Evolutionary conservation across 2,797 vertebrate species (phyloP).

Genomic region (Oreortyx pictus): DNA sequence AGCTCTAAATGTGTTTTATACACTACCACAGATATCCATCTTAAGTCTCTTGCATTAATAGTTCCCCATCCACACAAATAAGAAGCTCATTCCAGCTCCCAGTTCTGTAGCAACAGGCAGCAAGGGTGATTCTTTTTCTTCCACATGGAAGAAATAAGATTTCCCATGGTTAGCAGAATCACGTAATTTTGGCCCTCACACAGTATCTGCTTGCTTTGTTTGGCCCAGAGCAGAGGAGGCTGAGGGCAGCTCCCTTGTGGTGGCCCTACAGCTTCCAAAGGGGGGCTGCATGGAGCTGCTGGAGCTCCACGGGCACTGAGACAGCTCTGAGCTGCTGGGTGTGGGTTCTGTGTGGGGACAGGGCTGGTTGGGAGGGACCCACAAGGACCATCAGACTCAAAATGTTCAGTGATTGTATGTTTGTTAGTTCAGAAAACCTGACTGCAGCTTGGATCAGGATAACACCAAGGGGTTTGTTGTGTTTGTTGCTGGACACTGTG

Average conservation of each 20-base stretch:
- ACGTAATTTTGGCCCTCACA: neutral
- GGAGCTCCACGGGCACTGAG: no score
- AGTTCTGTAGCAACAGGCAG: neutral
- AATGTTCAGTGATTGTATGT: neutral
- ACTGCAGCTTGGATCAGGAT: neutral
- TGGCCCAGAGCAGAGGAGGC: no score
- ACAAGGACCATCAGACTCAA: no score
- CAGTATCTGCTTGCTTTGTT: neutral
- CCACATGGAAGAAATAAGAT: neutral
- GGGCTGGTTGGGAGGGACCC: neutral
- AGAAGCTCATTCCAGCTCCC: no score
- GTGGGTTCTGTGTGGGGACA: neutral
- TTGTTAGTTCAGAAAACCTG: neutral
- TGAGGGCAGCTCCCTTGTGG: no score
- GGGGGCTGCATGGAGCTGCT: no score
- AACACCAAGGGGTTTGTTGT: neutral
- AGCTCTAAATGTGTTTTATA: neutral
- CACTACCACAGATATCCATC: neutral
- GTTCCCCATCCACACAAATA: no score
- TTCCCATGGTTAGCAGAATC: neutral
- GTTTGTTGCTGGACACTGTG: neutral
- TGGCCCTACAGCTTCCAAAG: no score
- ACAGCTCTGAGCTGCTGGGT: no score
- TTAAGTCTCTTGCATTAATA: neutral
- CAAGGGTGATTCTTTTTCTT: neutral